Percentiles rank a stretch among this genome's conserved stretches.
Conservation (phyloP, 2,888 invertebrate genomes). For the Clitarchus hookeri region DNA sequence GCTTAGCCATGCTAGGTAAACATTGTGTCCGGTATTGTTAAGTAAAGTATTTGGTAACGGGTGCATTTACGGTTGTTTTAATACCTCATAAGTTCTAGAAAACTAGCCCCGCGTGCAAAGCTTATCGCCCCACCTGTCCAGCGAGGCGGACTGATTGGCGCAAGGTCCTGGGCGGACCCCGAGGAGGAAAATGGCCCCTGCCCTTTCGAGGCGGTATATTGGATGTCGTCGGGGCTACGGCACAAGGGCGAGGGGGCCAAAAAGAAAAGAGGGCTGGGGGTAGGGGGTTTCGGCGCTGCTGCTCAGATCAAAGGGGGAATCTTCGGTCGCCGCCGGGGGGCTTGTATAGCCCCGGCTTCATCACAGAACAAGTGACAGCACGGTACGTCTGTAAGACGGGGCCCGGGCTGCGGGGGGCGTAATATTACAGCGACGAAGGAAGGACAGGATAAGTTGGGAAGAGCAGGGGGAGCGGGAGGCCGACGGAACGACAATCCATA, state of each 20-base stretch:
- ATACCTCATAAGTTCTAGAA: too few relatives aligned
- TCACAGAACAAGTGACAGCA: background rate
- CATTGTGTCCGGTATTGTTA: too few relatives aligned
- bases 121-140: background rate
- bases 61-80: too few relatives aligned
- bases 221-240: background rate
- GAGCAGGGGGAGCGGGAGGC: too few relatives aligned
- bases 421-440: background rate
- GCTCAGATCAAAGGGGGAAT: background rate
- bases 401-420: background rate
- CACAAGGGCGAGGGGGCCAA: background rate
- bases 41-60: too few relatives aligned
- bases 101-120: too few relatives aligned
- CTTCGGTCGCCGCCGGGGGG: background rate
- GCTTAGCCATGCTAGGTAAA: too few relatives aligned
- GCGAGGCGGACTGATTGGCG: constrained; percentile 2
- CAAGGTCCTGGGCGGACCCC: background rate
- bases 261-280: background rate
- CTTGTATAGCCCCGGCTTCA: background rate
- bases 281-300: background rate
- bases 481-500: too few relatives aligned
- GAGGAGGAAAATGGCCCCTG: background rate
- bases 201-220: background rate
- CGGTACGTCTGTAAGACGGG: background rate
- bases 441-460: background rate